Conservation (phyloP, 2,113 vertebrate genomes). For the Halichoerus grypus region DNA sequence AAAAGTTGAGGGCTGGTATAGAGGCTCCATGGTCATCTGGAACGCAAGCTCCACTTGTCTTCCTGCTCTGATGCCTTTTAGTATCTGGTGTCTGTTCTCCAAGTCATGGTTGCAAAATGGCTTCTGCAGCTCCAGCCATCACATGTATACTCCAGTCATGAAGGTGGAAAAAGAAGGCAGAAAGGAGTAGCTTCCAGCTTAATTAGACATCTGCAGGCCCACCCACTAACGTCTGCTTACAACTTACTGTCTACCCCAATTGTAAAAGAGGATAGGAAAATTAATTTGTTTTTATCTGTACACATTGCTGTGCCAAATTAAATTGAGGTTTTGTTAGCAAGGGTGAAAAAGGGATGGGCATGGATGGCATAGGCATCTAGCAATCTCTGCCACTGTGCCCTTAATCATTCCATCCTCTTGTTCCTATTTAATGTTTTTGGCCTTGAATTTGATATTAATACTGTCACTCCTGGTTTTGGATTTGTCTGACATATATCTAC, state of each 20-base stretch:
- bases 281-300: not conserved
- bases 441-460: not conserved
- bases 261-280: not conserved
- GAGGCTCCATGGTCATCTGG: not conserved
- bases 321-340: conserved; percentile 1
- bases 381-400: not conserved
- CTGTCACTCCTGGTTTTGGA: not conserved
- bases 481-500: not conserved
- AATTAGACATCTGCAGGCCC: not conserved
- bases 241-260: not conserved
- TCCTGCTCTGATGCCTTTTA: not conserved
- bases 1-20: not conserved
- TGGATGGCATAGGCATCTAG: not conserved
- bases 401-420: not conserved
- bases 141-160: not conserved
- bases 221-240: not conserved
- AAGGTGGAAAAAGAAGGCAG: not conserved
- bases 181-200: not conserved
- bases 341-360: not conserved
- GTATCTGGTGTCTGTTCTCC: not conserved
- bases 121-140: not conserved
- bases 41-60: not conserved
- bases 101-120: not conserved
- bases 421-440: not conserved
- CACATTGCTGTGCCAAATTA: not conserved